A percentile compares a stretch with the other conserved stretches of the same genome.
Conservation (phyloP, 30 jellyfish, hydroid and myxozoan genomes). For the Chironex yamaguchii region DNA sequence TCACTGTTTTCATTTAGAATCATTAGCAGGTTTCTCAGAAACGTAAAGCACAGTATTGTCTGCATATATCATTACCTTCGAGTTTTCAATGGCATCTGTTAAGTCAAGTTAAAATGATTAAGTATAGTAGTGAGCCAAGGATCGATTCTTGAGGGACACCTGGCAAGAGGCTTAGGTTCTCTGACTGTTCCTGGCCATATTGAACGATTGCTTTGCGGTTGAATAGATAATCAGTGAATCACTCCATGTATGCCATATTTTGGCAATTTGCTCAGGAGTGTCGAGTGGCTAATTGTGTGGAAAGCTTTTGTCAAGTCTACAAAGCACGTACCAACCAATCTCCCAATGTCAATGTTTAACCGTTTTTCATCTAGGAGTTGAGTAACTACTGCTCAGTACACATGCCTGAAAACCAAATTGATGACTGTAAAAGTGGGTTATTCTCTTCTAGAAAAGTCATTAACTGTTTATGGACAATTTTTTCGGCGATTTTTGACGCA, state of each 20-base stretch:
- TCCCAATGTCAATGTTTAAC: no score
- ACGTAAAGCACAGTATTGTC: constrained; percentile 48
- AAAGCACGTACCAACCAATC: neutral
- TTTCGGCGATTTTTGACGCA: constrained; percentile 25
- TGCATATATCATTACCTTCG: constrained; percentile 38
- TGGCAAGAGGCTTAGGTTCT: constrained; percentile 45
- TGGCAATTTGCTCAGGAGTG: neutral
- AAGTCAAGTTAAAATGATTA: constrained; percentile 49
- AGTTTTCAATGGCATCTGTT: constrained; percentile 35
- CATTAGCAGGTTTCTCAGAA: constrained; percentile 57
- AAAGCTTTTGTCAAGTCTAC: constrained; percentile 1
- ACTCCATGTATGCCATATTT: constrained; percentile 7
- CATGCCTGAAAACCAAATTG: constrained; percentile 16
- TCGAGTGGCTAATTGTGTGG: constrained; percentile 1
- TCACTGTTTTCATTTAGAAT: constrained; percentile 44
- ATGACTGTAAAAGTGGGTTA: constrained; percentile 40
- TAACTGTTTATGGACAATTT: constrained; percentile 17
- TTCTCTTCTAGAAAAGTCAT: constrained; percentile 26
- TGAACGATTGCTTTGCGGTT: neutral
- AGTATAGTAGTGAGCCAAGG: constrained; percentile 64
- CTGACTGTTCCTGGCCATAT: constrained; percentile 36
- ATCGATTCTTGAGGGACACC: constrained; percentile 63
- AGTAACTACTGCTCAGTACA: neutral
- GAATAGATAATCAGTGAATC: constrained; percentile 7
- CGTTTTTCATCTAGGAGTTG: no score